These are phyloP conservation scores for Pollachius pollachius DNA, from an alignment of 2,113 vertebrate genomes.

Conservation along the genomic window DNA sequence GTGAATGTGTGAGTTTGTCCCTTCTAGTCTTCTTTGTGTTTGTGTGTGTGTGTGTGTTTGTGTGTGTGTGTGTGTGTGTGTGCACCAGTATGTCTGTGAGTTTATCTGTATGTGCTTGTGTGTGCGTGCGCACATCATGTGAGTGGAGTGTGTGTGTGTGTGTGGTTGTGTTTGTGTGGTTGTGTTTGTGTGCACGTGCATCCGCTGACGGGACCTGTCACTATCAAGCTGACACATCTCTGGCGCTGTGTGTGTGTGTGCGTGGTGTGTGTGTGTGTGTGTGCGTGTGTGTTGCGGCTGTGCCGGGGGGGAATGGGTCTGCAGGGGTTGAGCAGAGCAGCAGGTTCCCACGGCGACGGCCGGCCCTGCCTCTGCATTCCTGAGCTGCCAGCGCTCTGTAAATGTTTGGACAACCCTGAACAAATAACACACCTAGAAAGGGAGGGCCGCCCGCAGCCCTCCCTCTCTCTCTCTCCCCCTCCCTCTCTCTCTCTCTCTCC, in stretches of 20 bases:
- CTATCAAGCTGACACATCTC: constrained; percentile 89
- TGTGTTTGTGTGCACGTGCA: constrained; percentile 16
- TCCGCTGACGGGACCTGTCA: constrained; percentile 83
- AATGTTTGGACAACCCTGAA: constrained; percentile 97
- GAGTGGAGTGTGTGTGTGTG: constrained; percentile 19
- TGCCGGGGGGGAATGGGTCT: constrained; percentile 83
- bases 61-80: not conserved
- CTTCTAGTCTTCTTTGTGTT: constrained; percentile 1
- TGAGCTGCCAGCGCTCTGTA: constrained; percentile 87
- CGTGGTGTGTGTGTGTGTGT: not conserved
- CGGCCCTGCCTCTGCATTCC: constrained; percentile 86
- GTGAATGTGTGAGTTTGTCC: constrained; percentile 30
- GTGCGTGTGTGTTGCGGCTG: constrained; percentile 84
- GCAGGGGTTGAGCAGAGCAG: constrained; percentile 90
- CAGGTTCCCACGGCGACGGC: constrained; percentile 90
- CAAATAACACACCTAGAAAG: constrained; percentile 97
- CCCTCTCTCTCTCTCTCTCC: constrained; percentile 29
- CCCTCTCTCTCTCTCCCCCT: constrained; percentile 62
- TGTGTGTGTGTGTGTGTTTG: constrained; percentile 17
- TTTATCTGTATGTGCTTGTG: constrained; percentile 12
- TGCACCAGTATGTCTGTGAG: constrained; percentile 4
- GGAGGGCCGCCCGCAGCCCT: constrained; percentile 72
- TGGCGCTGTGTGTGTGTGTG: constrained; percentile 82
- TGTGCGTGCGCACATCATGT: constrained; percentile 23
- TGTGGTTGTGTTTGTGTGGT: constrained; percentile 38